Base-by-base conservation (phyloP, 2,113 vertebrate genomes). In the Sciurus niger region DNA sequence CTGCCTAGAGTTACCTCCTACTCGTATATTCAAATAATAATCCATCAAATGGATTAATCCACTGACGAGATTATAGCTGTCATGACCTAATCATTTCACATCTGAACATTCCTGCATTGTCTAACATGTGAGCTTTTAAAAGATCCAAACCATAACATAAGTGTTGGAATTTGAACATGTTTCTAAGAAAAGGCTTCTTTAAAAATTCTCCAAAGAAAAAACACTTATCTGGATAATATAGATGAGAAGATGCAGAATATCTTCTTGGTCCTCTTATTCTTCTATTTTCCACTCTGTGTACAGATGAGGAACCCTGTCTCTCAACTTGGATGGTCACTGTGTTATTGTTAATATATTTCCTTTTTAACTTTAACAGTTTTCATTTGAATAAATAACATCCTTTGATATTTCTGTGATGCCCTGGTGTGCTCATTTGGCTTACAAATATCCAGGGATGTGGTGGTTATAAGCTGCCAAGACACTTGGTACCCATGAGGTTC, bases 311-410 rank as follows among this genome's bases (percentile, higher is more conserved):
- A 0, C 17, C 30, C 14, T 25, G 11, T n/a, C 40, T 40, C 40
- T 40, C 37, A 48, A 12, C 80, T 77, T 46, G 40, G 4, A 46
- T 53, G 17, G 30, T 67, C 51, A n/a, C 4, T 76, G 16, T 93
- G 25, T 89, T 76, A 43, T 24, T 53, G 7, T 73, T 65, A 53
- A 22, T 28, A 28, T 37, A 89, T 73, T 78, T 92, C 12, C 9
- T 95, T 94, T 89, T 60, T 67, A 95, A 95, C 8, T 83, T 87
- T 37, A 84, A 92, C 10, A 22, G 18, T 55, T 76, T 86, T 93
- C 74, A 93, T 91, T 86, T 83, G 70, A 89, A 67, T 82, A 95
- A 12, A 90, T 68, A 34, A 10, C 46, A 90, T 43, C 4, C 20
- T 94, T 67, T 76, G 25, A 34, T 78, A 80, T 94, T 76, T 96